Evolutionary conservation across 92 coral and sea anemone genomes (phyloP), one percentile per base, ranked within the genome.

Genomic region (Paragorgia papillata): DNA sequence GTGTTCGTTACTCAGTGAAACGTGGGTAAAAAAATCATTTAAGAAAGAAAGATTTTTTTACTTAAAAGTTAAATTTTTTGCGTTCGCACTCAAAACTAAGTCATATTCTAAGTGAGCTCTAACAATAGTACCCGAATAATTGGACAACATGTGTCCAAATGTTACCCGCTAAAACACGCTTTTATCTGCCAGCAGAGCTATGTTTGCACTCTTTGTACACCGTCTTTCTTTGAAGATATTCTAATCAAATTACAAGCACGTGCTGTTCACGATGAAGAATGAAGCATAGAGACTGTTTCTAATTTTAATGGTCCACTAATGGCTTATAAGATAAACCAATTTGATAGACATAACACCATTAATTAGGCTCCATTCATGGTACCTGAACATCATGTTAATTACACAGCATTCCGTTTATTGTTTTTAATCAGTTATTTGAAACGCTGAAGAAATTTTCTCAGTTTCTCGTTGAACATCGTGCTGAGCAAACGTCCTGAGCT

Each of bases 321-420:
- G 58, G 75, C 59, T 68, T 46, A n/a, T n/a, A 68, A 48, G 59
- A 24, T 44, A 68, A 68, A 48, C 58, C 41, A 68, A 68, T 44
- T 68, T 68, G 73, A 68, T 48, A 22, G 75, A 29, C 58, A 44
- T 48, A 48, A 49, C 75, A 44, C 53, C n/a, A 22, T 57, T 68
- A 68, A 68, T 68, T 68, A 68, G 75, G 20, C 48, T 24, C 2
- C 75, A 68, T 68, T 68, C 75, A 68, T 49, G 75, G 75, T 68
- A 68, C 75, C 75, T 37, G 75, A 68, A 68, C 58, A 68, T 26
- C 59, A 68, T 68, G 75, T 68, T 68, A 68, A 68, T 68, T 68
- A 68, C 59, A 44, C 59, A 21, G 59, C 75, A 68, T 68, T 68
- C 73, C 59, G 20, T 57, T 44, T 68, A 68, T 68, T 74, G 80